These are phyloP conservation scores for Meandrusa payeni DNA, from an alignment of 2,888 invertebrate species.

Conservation along the genomic window DNA sequence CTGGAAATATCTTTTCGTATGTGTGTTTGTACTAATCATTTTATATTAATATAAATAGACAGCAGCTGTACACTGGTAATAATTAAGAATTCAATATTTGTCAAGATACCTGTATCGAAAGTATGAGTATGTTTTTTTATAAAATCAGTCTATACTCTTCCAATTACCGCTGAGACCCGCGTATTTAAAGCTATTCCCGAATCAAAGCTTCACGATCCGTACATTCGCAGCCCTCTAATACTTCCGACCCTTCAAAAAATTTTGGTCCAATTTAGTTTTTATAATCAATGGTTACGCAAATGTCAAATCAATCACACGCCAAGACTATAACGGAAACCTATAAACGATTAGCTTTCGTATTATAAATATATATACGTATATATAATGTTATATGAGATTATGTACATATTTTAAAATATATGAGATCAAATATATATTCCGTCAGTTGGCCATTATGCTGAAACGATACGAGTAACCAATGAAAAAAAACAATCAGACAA, in stretches of 20 bases:
- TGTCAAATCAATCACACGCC: conserved; percentile 18
- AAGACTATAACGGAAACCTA: conserved; percentile 27
- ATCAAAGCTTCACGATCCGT: conserved; percentile 53
- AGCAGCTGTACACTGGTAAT: conserved; percentile 10
- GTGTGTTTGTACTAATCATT: conserved; percentile 22
- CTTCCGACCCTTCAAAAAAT: conserved; percentile 51
- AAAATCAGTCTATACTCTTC: conserved; percentile 74
- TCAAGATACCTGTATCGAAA: conserved; percentile 72
- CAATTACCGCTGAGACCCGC: conserved; percentile 59
- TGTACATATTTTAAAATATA: conserved; percentile 64
- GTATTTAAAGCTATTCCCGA: conserved; percentile 68
- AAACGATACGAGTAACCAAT: conserved; percentile 47
- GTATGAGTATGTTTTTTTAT: conserved; percentile 67
- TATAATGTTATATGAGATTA: conserved; percentile 40
- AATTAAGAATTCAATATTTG: conserved; percentile 41
- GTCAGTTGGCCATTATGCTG: conserved; percentile 44
- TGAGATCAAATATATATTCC: conserved; percentile 71
- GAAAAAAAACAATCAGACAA: conserved; percentile 40
- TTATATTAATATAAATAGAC: conserved; percentile 18
- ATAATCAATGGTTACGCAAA: conserved; percentile 28
- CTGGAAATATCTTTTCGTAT: conserved; percentile 20
- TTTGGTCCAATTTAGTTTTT: conserved; percentile 62
- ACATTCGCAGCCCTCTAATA: conserved; percentile 44
- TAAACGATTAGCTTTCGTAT: conserved; percentile 42
- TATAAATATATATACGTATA: too few species aligned